Evolutionary conservation across 2,888 invertebrate species (phyloP).

Genomic region (Zelleria hepariella): DNA sequence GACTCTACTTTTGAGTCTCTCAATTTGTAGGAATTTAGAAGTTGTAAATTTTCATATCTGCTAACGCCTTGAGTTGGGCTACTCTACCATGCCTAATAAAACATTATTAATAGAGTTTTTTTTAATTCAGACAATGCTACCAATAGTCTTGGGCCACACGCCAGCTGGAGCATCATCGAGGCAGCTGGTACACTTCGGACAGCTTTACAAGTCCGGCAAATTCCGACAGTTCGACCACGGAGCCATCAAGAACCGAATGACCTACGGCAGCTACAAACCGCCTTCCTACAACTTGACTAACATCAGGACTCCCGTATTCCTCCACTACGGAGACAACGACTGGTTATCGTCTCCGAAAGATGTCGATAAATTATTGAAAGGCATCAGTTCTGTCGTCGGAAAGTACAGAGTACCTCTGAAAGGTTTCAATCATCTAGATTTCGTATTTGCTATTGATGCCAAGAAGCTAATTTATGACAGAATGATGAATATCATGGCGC

Average conservation of each 20-base stretch:
- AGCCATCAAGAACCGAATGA: conserved; percentile 41
- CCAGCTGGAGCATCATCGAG: conserved; percentile 65
- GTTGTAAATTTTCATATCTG: no score
- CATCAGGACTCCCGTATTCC: conserved; percentile 56
- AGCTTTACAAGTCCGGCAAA: conserved; percentile 51
- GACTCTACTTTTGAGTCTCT: no score
- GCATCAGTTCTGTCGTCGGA: conserved; percentile 54
- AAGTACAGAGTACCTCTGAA: conserved; percentile 54
- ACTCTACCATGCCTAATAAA: no score
- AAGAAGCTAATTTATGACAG: conserved; percentile 72
- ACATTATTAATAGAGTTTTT: not conserved
- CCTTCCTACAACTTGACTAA: conserved; percentile 61
- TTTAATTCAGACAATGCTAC: conserved; percentile 58
- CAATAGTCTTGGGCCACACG: conserved; percentile 60
- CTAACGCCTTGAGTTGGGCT: no score
- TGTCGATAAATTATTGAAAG: conserved; percentile 45
- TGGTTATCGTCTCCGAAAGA: conserved; percentile 61
- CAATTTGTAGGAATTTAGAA: no score
- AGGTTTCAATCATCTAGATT: conserved; percentile 72
- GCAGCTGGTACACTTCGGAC: conserved; percentile 66
- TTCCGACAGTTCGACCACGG: conserved; percentile 69
- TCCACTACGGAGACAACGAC: conserved; percentile 68
- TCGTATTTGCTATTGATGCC: conserved; percentile 71
- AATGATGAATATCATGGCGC: conserved; percentile 53
- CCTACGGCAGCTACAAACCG: conserved; percentile 60